Evolutionary conservation across 2,797 vertebrate genomes (phyloP), one percentile per base, ranked within the genome.

Genomic region (Caiman crocodilus): DNA sequence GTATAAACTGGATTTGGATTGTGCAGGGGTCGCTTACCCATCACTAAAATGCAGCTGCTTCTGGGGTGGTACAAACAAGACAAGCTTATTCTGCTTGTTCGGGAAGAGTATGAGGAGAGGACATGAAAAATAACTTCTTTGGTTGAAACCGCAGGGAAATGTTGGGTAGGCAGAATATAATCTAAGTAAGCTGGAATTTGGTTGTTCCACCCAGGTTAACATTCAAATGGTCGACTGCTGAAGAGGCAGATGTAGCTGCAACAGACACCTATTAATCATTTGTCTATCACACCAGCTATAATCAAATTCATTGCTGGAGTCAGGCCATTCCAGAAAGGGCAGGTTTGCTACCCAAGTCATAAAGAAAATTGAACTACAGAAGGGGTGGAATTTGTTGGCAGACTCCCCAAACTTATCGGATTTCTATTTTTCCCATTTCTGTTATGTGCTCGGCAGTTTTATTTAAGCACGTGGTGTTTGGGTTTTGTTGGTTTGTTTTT

Each of bases 221-320:
- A 0, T 15, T 2, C 59, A 85, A 16, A 56, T 30, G 15, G 23
- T 77, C 64, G 58, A 65, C 60, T 84, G 59, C 73, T 63, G n/a
- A 69, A 75, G 82, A 93, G 60, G 84, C 88, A 76, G 92, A 89
- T 87, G 61, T 56, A 42, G 75, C 75, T 32, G 18, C 23, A 56
- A 88, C 87, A 88, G 79, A 5, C 91, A 60, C 61, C 79, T 57
- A 82, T 73, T 94, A 88, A 94, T 93, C 88, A 77, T 71, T 75
- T 74, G 11, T 90, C 88, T 75, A 82, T 59, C 60, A 20, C 64
- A 65, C 67, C 91, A 87, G 76, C 59, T 81, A 90, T 87, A 87
- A 75, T 56, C 67, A n/a, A 11, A 64, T 69, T 55, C 78, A 4
- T 17, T 32, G 75, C 75, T 87, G 90, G 83, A 91, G 63, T 32